Evolutionary conservation across 2,113 vertebrate genomes (phyloP).

Genomic region (Ovis aries): DNA sequence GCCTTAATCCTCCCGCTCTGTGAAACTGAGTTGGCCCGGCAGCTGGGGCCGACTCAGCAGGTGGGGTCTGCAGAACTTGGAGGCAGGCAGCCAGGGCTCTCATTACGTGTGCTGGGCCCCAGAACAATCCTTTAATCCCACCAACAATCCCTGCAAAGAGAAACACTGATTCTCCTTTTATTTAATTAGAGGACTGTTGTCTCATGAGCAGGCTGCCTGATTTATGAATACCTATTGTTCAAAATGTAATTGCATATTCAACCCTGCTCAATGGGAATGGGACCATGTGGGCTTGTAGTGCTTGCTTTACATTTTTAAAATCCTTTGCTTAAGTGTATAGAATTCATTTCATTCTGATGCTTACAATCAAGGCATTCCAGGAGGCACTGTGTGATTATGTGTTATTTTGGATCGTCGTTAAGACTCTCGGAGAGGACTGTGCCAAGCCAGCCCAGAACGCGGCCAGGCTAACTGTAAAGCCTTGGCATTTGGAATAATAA

Average conservation of each 20-base stretch:
- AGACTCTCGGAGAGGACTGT: neutral
- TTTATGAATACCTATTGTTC: conserved; percentile 80
- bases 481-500: neutral
- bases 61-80: neutral
- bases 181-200: conserved; percentile 79
- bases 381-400: neutral
- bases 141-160: conserved; percentile 76
- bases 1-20: neutral
- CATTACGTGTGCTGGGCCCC: conserved; percentile 27
- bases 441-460: neutral
- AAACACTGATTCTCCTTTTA: conserved; percentile 68
- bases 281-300: conserved; percentile 36
- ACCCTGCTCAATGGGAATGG: conserved; percentile 70
- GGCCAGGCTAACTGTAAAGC: neutral
- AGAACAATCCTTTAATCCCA: conserved; percentile 58
- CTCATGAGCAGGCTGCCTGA: conserved; percentile 69
- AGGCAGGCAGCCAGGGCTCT: neutral
- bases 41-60: fast-evolving
- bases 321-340: conserved; percentile 13
- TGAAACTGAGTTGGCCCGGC: neutral
- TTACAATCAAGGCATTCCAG: neutral
- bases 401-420: neutral
- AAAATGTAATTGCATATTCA: conserved; percentile 73
- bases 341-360: neutral
- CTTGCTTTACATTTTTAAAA: conserved; percentile 41